Percentiles rank a stretch among this genome's conserved stretches.
These are phyloP conservation scores for Acrocephalus arundinaceus DNA, from an alignment of 2,113 vertebrate species.

Conservation along the genomic window DNA sequence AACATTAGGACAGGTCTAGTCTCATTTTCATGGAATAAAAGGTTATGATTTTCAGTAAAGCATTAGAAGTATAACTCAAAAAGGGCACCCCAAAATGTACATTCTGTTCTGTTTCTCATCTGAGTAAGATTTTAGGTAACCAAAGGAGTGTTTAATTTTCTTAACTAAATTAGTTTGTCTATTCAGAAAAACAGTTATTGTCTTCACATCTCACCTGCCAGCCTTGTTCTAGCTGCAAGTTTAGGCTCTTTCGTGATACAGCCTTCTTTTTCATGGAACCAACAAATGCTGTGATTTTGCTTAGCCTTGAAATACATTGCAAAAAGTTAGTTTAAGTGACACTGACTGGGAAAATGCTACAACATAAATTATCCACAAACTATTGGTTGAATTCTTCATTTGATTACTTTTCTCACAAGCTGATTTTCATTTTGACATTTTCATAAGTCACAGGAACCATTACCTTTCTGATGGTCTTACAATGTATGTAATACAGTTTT, in stretches of 20 bases:
- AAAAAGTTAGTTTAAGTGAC: neutral
- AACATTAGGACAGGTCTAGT: neutral
- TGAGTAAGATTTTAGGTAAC: neutral
- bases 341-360: neutral
- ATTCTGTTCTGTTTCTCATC: neutral
- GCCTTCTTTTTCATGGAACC: neutral
- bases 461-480: neutral
- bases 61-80: neutral
- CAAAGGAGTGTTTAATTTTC: neutral
- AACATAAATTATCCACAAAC: neutral
- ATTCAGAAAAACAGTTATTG: neutral
- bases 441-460: neutral
- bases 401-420: neutral
- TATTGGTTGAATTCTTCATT: fast-evolving
- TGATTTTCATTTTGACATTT: neutral
- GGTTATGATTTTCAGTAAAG: neutral
- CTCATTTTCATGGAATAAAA: neutral
- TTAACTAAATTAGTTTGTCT: neutral
- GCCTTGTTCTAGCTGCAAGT: neutral
- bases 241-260: neutral
- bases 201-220: neutral
- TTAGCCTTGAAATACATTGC: neutral
- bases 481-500: fast-evolving
- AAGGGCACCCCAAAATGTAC: neutral
- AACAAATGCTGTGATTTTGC: neutral